Percentiles rank a stretch among this genome's conserved stretches.
Conservation (phyloP, 2,888 invertebrate species). For the Operophtera brumata region DNA sequence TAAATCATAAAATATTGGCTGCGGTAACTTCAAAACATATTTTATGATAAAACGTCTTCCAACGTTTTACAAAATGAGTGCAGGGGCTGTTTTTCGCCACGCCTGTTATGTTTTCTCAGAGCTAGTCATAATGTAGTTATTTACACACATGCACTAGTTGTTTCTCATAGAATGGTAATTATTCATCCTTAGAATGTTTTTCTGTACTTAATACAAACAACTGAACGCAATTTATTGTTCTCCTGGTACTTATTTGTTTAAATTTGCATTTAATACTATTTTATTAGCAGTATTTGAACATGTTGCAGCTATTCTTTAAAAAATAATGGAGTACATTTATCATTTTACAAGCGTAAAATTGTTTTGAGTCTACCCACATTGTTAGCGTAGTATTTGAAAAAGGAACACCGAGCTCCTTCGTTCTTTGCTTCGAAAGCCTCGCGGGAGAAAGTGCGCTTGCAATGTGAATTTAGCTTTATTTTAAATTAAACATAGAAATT, state of each 20-base stretch:
- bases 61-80: too few species aligned
- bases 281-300: background rate
- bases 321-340: background rate
- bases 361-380: slow-evolving; percentile 9
- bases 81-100: too few species aligned
- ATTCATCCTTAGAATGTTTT: too few species aligned
- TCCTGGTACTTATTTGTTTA: background rate
- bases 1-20: too few species aligned
- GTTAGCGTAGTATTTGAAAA: background rate
- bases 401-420: background rate
- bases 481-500: background rate
- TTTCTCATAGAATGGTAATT: too few species aligned
- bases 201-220: too few species aligned
- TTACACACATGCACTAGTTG: too few species aligned
- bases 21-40: too few species aligned
- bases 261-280: background rate
- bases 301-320: background rate
- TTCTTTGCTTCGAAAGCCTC: slow-evolving; percentile 6
- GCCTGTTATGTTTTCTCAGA: too few species aligned
- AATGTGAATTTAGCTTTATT: background rate
- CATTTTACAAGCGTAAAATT: background rate
- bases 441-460: slow-evolving; percentile 1
- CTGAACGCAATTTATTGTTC: too few species aligned
- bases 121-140: too few species aligned
- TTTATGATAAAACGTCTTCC: too few species aligned